phyloP scores from a whole-genome alignment of 2,888 invertebrate species.

The Lithodes maja region DNA sequence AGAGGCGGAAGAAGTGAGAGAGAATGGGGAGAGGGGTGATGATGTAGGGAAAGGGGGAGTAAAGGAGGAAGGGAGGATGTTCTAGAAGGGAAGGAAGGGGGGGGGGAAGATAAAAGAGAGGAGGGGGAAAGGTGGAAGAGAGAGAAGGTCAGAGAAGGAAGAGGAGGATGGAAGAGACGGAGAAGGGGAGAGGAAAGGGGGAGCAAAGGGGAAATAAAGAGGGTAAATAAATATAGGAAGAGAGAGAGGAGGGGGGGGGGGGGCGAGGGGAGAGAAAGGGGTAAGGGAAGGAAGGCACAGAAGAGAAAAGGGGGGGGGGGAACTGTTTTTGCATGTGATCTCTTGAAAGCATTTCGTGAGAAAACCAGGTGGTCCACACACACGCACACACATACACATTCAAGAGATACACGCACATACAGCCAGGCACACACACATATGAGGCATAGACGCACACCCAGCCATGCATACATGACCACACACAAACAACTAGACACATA shows the following conservation, averaged over 20 bases:
- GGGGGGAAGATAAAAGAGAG: not conserved
- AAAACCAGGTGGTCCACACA: not conserved
- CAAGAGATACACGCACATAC: not conserved
- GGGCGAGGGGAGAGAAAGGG: not conserved
- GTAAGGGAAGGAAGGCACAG: not conserved
- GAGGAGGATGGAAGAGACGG: not conserved
- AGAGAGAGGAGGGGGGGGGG: not conserved
- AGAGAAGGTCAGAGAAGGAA: not conserved
- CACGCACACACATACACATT: conserved; percentile 10
- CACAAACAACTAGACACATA: not conserved
- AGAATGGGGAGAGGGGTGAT: not conserved
- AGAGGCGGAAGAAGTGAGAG: not conserved
- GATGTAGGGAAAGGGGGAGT: not conserved
- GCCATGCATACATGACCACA: not conserved
- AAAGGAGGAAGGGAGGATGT: not conserved
- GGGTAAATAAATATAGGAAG: not conserved
- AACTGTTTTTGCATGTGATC: conserved; percentile 28
- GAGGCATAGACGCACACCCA: not conserved
- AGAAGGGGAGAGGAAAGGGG: not conserved
- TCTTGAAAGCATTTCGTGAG: conserved; percentile 7
- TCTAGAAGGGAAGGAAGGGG: not conserved
- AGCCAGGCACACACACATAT: no score
- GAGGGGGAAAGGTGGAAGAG: not conserved
- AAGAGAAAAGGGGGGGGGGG: conserved; percentile 14
- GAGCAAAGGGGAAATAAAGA: not conserved